Percentiles rank a stretch among this genome's conserved stretches.
Conservation (phyloP, 1,140 invertebrate species). For the Lysiphlebus fabarum region DNA sequence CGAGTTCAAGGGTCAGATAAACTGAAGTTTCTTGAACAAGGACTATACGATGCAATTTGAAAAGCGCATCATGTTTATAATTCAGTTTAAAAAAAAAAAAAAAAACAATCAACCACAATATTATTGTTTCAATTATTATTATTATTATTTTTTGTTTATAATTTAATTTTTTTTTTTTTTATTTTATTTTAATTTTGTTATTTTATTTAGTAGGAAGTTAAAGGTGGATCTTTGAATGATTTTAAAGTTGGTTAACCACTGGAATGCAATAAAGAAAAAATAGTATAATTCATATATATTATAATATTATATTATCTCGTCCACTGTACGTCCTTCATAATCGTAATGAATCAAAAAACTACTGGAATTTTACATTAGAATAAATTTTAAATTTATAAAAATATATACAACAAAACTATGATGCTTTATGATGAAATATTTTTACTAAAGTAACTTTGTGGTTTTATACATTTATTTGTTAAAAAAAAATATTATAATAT, state of each 20-base stretch:
- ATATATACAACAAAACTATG: too few relatives aligned
- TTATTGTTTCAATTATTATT: too few relatives aligned
- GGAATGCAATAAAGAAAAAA: constrained; percentile 23
- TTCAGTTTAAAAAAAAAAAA: too few relatives aligned
- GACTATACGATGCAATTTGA: too few relatives aligned
- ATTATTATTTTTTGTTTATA: too few relatives aligned
- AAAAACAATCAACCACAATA: too few relatives aligned
- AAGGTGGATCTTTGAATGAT: background rate
- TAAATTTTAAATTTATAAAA: background rate
- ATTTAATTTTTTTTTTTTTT: too few relatives aligned
- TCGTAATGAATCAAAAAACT: constrained; percentile 21
- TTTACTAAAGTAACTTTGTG: background rate
- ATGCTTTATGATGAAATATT: constrained; percentile 4
- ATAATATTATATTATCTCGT: constrained; percentile 13
- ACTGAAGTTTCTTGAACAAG: too few relatives aligned
- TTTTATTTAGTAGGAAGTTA: background rate
- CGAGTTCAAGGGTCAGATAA: too few relatives aligned
- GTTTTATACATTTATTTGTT: background rate
- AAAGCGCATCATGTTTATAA: too few relatives aligned
- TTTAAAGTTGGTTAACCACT: constrained; percentile 24
- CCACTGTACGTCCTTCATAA: constrained; percentile 16
- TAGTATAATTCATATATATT: background rate
- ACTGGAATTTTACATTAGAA: constrained; percentile 22
- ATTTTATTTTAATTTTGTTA: too few relatives aligned
- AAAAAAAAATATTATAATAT: constrained; percentile 36